Conservation (phyloP, 2,888 invertebrate genomes). For the Cataglyphis cursor region DNA sequence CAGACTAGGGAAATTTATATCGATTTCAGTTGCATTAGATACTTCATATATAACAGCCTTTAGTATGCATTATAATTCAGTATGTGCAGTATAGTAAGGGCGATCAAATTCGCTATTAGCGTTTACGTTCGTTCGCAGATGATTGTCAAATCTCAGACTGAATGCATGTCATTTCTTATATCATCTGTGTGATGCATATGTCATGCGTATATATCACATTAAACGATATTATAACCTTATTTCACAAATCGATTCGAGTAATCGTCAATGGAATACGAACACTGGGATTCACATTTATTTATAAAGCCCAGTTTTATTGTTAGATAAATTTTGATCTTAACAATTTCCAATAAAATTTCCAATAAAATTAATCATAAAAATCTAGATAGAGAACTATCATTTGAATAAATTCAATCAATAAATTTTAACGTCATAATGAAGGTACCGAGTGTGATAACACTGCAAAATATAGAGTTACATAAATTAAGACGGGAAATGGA, state of each 20-base stretch:
- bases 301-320: not conserved
- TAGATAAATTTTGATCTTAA: not conserved
- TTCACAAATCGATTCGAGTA: not conserved
- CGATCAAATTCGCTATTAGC: too few species aligned
- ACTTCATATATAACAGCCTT: too few species aligned
- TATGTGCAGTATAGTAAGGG: too few species aligned
- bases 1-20: not conserved
- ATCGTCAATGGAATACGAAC: conserved; percentile 5
- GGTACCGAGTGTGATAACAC: not conserved
- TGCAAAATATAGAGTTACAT: conserved; percentile 3
- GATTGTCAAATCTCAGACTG: too few species aligned
- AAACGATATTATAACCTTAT: conserved; percentile 1
- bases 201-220: too few species aligned
- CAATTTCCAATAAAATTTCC: not conserved
- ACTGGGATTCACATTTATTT: not conserved
- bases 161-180: too few species aligned
- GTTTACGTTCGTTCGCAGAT: too few species aligned
- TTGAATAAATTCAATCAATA: not conserved
- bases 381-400: not conserved
- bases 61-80: too few species aligned
- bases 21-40: not conserved
- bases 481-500: conserved; percentile 71
- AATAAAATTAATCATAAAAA: not conserved
- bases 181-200: too few species aligned
- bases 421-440: not conserved